Evolutionary conservation across 2,113 vertebrate genomes (phyloP).

Genomic region (Gymnarchus niloticus): DNA sequence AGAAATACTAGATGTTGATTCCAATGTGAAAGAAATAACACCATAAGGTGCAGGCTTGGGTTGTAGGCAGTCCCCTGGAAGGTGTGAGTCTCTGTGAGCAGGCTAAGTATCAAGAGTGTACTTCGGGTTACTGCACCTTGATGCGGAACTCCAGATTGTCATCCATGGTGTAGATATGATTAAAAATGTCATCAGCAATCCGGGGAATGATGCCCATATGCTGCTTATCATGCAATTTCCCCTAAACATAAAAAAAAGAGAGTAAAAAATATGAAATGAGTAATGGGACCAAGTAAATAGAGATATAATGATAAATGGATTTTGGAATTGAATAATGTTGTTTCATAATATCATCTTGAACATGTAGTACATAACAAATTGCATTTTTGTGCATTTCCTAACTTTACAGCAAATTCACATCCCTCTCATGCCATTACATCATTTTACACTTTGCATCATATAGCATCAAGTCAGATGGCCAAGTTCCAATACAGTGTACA

Average conservation of each 20-base stretch:
- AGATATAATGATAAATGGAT: neutral
- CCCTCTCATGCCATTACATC: neutral
- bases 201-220: slow-evolving; percentile 93
- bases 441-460: neutral
- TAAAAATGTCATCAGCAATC: slow-evolving; percentile 90
- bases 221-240: slow-evolving; percentile 83
- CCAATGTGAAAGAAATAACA: neutral
- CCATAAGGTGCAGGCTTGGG: neutral
- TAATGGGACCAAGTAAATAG: neutral
- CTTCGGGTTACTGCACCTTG: slow-evolving; percentile 62
- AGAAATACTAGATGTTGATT: neutral
- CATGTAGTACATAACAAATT: neutral
- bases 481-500: neutral
- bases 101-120: neutral
- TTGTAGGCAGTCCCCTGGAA: neutral
- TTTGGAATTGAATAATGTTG: neutral
- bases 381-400: neutral
- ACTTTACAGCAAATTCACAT: neutral
- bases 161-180: slow-evolving; percentile 92
- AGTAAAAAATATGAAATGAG: neutral
- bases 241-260: slow-evolving; percentile 52
- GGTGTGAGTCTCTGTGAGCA: neutral
- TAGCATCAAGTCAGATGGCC: too few relatives aligned
- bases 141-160: slow-evolving; percentile 95
- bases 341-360: neutral